Evolutionary conservation across 2,888 invertebrate species (phyloP).

Genomic region (Atrina japonica): DNA sequence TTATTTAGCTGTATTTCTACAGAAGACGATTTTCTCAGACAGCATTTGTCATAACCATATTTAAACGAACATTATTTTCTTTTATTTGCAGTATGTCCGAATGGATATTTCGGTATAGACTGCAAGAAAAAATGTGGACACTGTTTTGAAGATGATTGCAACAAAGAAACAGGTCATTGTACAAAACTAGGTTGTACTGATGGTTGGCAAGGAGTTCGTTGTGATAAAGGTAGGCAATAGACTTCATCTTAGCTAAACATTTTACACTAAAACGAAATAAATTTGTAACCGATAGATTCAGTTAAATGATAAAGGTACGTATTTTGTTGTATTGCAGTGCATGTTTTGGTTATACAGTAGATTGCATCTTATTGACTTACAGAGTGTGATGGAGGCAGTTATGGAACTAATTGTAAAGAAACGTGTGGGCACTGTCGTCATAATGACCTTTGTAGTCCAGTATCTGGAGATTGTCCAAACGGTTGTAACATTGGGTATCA

Average conservation of each 20-base stretch:
- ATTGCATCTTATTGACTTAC: too few species aligned
- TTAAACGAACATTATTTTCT: too few species aligned
- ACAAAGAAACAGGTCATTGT: background rate
- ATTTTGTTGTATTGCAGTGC: too few species aligned
- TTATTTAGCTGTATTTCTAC: too few species aligned
- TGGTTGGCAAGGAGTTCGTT: background rate
- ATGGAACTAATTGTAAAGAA: background rate
- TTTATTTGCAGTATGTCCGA: background rate
- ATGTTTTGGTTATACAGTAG: too few species aligned
- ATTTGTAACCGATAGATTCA: too few species aligned
- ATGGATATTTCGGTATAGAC: background rate
- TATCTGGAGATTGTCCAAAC: background rate
- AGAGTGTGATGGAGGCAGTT: too few species aligned
- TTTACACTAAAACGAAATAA: too few species aligned
- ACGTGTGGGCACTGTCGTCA: constrained; percentile 1
- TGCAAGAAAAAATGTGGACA: background rate
- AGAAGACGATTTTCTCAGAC: too few species aligned
- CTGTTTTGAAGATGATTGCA: background rate
- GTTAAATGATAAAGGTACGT: too few species aligned
- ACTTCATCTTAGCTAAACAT: too few species aligned
- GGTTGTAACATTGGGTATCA: constrained; percentile 8
- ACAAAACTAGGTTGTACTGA: background rate
- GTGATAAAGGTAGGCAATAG: background rate
- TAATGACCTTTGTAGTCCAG: background rate
- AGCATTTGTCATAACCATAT: too few species aligned